Percentiles rank a stretch among this genome's conserved stretches.
phyloP scores from a whole-genome alignment of 2,888 invertebrate species.

The Microdon myrmicae region DNA sequence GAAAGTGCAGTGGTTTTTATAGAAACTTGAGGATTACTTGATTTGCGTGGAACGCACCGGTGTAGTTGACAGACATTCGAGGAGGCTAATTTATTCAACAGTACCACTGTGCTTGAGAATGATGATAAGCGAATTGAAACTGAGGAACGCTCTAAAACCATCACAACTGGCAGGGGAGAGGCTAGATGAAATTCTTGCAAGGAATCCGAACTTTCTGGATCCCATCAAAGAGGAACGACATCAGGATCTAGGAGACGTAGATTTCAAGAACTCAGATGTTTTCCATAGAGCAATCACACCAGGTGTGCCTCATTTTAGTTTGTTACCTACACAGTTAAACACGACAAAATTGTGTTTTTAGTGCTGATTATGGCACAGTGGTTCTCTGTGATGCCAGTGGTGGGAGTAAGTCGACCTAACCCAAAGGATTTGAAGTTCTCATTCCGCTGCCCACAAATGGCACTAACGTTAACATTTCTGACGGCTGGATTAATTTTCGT shows the following conservation, averaged over 20 bases:
- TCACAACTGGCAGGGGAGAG: slow-evolving; percentile 26
- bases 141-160: slow-evolving; percentile 48
- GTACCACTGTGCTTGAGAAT: neutral
- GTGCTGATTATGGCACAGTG: slow-evolving; percentile 69
- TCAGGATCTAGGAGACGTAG: slow-evolving; percentile 4
- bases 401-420: slow-evolving; percentile 66
- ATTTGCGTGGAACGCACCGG: neutral
- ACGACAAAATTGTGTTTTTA: slow-evolving; percentile 24
- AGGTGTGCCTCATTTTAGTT: slow-evolving; percentile 54
- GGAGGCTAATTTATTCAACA: slow-evolving; percentile 24
- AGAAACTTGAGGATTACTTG: slow-evolving; percentile 2
- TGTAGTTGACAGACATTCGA: no score
- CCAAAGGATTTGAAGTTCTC: slow-evolving; percentile 59
- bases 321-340: neutral
- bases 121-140: slow-evolving; percentile 54
- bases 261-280: slow-evolving; percentile 59
- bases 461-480: slow-evolving; percentile 56
- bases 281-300: slow-evolving; percentile 69
- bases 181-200: slow-evolving; percentile 23
- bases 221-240: slow-evolving; percentile 1
- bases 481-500: slow-evolving; percentile 51
- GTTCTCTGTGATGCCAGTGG: slow-evolving; percentile 70
- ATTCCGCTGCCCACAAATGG: slow-evolving; percentile 56
- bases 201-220: slow-evolving; percentile 20
- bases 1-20: neutral